These are phyloP conservation scores for Drosophila neotestacea DNA, from an alignment of 2,888 invertebrate genomes.

Conservation along the genomic window DNA sequence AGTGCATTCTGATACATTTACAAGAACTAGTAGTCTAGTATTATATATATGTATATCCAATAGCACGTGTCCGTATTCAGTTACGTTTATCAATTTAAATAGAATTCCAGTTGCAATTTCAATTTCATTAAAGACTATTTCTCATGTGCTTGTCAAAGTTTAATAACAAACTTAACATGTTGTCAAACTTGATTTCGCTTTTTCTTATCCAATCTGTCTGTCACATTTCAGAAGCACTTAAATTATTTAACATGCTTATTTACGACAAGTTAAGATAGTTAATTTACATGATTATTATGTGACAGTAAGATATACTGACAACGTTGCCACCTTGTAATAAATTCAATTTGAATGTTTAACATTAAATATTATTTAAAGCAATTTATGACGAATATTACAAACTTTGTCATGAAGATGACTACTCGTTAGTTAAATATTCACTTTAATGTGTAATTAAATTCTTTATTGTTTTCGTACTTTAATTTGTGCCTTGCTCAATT, in stretches of 20 bases:
- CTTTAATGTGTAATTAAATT: background rate
- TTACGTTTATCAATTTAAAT: conserved; percentile 1
- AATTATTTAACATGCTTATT: background rate
- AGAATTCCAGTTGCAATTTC: conserved; percentile 1
- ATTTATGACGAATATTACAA: background rate
- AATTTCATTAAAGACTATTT: conserved; percentile 2
- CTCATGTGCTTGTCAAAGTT: conserved; percentile 14
- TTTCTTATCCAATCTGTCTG: conserved; percentile 13
- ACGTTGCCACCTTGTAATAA: conserved; percentile 3
- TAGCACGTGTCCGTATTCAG: conserved; percentile 10
- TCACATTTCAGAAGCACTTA: conserved; percentile 10
- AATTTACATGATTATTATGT: conserved; percentile 10
- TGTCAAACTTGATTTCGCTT: conserved; percentile 22
- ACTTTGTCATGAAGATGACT: background rate
- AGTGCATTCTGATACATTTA: too few species aligned
- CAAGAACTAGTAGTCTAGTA: background rate
- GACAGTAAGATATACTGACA: background rate
- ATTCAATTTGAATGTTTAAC: background rate
- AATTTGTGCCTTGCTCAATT: too few species aligned
- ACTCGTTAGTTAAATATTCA: background rate
- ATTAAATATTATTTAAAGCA: background rate
- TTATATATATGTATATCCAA: background rate
- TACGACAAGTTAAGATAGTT: background rate
- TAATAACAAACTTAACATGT: conserved; percentile 15
- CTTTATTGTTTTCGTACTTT: too few species aligned